Evolutionary conservation across 2,113 vertebrate species (phyloP).

Genomic region (Xyrauchen texanus): DNA sequence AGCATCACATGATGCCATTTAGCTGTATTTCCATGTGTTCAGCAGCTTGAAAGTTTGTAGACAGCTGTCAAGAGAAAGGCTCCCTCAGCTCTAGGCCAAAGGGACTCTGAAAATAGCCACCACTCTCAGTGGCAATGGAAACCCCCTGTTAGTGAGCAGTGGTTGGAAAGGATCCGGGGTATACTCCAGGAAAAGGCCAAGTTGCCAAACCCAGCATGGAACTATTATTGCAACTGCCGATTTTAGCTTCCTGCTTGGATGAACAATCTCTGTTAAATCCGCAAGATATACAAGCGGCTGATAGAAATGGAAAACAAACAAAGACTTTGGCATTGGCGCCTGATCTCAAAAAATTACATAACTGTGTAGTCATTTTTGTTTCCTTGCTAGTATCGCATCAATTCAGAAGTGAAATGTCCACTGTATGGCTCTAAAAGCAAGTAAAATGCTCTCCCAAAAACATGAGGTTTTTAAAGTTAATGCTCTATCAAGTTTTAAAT

Average conservation of each 20-base stretch:
- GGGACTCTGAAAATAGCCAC: conserved; percentile 48
- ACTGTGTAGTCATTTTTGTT: too few relatives aligned
- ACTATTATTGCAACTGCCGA: background rate
- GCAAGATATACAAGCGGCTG: background rate
- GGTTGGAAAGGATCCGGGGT: conserved; percentile 40
- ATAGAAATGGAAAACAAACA: background rate
- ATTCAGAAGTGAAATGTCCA: too few relatives aligned
- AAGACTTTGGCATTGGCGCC: background rate
- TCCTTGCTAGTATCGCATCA: too few relatives aligned
- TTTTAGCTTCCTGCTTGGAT: background rate
- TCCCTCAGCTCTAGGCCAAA: conserved; percentile 21
- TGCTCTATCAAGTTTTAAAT: too few relatives aligned
- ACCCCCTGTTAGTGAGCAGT: conserved; percentile 54
- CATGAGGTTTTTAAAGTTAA: too few relatives aligned
- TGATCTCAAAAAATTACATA: too few relatives aligned
- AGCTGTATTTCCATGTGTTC: conserved; percentile 53
- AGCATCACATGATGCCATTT: conserved; percentile 56
- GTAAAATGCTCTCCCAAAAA: too few relatives aligned
- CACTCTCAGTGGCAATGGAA: conserved; percentile 47
- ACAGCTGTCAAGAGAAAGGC: conserved; percentile 33
- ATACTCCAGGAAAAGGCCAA: conserved; percentile 39
- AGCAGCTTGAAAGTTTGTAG: conserved; percentile 43
- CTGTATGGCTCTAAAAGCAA: too few relatives aligned
- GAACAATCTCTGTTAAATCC: background rate
- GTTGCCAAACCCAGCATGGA: conserved; percentile 1